Conservation (phyloP, 92 coral and sea anemone species). For the Epizoanthus rinbou region DNA sequence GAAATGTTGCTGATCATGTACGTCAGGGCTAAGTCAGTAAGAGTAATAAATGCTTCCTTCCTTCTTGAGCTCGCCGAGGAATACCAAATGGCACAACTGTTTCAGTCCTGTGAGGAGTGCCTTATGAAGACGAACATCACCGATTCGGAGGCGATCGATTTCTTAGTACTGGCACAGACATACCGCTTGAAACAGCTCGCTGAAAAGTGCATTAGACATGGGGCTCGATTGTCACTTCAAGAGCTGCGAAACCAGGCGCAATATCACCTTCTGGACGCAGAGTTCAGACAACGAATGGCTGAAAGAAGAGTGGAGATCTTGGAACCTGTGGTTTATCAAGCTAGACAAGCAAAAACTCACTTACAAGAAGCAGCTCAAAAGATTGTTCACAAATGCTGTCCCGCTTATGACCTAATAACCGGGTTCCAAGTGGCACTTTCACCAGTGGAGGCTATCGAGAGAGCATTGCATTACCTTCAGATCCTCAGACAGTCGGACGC, state of each 20-base stretch:
- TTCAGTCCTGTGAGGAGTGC: not conserved
- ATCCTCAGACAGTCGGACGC: no score
- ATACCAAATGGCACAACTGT: slow-evolving; percentile 5
- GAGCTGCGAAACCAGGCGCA: not conserved
- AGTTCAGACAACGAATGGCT: not conserved
- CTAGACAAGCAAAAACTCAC: no score
- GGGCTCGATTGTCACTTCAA: not conserved
- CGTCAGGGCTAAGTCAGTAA: not conserved
- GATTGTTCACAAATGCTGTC: no score
- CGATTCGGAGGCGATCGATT: not conserved
- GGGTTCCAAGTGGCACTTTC: no score
- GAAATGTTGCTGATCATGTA: not conserved
- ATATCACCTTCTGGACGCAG: not conserved
- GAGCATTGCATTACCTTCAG: no score
- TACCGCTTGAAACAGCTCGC: slow-evolving; percentile 3
- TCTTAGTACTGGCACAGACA: not conserved
- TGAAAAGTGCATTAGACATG: not conserved
- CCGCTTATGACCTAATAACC: no score
- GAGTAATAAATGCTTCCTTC: not conserved
- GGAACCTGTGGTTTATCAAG: no score
- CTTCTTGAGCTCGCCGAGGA: slow-evolving; percentile 4
- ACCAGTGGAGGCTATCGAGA: no score
- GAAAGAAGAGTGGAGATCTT: no score
- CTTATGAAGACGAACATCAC: not conserved
- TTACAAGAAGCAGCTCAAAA: no score